phyloP scores from a whole-genome alignment of 2,113 vertebrate genomes.

The Sterrhoptilus dennistouni region DNA sequence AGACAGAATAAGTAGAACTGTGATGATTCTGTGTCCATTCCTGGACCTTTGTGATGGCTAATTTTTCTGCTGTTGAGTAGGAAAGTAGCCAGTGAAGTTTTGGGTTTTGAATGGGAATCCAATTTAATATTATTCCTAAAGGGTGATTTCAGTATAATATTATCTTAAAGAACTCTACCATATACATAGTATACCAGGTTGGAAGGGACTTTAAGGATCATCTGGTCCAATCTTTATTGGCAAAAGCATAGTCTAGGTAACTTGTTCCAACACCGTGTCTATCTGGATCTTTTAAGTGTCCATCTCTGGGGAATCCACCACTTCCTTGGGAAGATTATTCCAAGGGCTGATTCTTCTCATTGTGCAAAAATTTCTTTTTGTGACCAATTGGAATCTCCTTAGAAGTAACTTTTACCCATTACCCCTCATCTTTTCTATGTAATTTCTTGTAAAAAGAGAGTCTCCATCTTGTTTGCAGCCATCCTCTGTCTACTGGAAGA shows the following conservation, averaged over 20 bases:
- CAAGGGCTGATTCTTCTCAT: background rate
- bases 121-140: background rate
- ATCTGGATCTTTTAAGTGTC: background rate
- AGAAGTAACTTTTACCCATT: background rate
- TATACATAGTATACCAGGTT: background rate
- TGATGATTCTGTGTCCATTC: background rate
- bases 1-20: background rate
- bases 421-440: background rate
- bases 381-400: background rate
- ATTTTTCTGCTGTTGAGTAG: background rate
- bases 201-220: background rate
- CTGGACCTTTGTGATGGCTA: background rate
- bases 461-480: background rate
- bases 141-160: background rate
- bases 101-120: background rate
- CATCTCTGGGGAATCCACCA: background rate
- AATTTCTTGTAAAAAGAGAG: background rate
- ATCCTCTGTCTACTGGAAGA: background rate
- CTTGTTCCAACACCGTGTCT: background rate
- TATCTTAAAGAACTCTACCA: background rate
- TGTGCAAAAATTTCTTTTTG: background rate
- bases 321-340: background rate
- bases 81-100: background rate
- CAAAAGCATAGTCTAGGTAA: background rate
- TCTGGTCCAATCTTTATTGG: background rate